Evolutionary conservation across 1,140 invertebrate genomes (phyloP).

Genomic region (Wiebesia pumilae): DNA sequence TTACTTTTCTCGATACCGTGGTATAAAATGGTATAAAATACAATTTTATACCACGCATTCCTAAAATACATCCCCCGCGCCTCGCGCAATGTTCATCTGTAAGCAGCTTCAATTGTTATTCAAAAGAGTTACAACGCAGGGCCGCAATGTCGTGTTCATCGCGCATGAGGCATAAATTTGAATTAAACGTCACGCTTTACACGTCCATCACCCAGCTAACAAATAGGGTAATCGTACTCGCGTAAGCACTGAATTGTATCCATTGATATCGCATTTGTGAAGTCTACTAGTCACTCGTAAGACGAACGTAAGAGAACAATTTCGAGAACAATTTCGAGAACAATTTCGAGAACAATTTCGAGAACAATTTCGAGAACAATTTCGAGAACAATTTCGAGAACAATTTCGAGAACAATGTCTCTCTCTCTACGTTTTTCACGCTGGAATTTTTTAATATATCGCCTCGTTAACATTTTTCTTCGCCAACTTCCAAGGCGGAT

Average conservation of each 20-base stretch:
- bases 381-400: too few relatives aligned
- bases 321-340: too few relatives aligned
- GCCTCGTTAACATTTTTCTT: too few relatives aligned
- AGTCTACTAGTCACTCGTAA: background rate
- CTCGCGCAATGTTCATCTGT: background rate
- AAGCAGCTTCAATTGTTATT: background rate
- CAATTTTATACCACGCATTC: background rate
- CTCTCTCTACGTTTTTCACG: too few relatives aligned
- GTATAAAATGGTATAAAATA: too few relatives aligned
- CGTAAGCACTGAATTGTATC: background rate
- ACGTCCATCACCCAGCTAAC: background rate
- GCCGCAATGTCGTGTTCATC: background rate
- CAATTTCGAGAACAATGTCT: too few relatives aligned
- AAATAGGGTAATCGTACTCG: background rate
- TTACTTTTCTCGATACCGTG: background rate
- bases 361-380: too few relatives aligned
- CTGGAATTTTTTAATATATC: too few relatives aligned
- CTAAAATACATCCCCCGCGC: background rate
- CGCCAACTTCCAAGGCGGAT: too few relatives aligned
- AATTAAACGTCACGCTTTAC: background rate
- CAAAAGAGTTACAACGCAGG: background rate
- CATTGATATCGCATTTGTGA: background rate
- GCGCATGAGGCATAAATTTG: background rate
- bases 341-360: too few relatives aligned
- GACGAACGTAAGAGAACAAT: background rate